Base-by-base conservation (phyloP, 2,113 vertebrate genomes). In the Sylvia atricapilla region DNA sequence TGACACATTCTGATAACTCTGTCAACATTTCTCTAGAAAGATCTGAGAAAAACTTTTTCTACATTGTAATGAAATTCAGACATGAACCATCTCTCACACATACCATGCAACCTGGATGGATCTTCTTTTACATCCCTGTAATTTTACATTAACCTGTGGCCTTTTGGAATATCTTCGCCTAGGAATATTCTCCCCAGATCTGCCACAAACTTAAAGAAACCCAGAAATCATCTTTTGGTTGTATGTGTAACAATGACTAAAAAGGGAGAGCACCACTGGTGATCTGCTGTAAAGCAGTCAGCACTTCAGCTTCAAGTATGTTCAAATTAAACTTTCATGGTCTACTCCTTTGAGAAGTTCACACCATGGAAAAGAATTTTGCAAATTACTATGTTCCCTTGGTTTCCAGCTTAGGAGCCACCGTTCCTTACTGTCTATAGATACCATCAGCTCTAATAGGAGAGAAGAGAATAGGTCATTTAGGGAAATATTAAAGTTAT, bases 401-500 rank as follows among this genome's bases (percentile, higher is more conserved):
- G 25, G 24, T 85, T 82, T 91, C 41, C 41, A 73, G 8, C 2
- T 79, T n/a, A 62, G 67, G 13, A 69, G 39, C 25, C 13, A 13
- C 35, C n/a, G 7, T 9, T 80, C 10, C 31, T 81, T 74, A 30
- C 9, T 53, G 31, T 62, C 15, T 79, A 8, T 22, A 7, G 1
- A 23, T 86, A 67, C 7, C 10, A 70, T 44, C 49, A 70, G 13
- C 18, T 75, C n/a, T 52, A 90, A 60, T 3, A 35, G 60, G 8
- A 88, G 27, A 70, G 64, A 85, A 72, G 15, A 44, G 20, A 74
- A 31, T 39, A 49, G 28, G n/a, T 86, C 6, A 31, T 93, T 74
- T 74, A 12, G 37, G 46, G 68, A 88, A 96, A 66, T 87, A 86
- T 28, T 90, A 78, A 63, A 85, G n/a, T 58, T 89, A 81, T 95